phyloP scores from a whole-genome alignment of 2,113 vertebrate species.

The Columba livia region DNA sequence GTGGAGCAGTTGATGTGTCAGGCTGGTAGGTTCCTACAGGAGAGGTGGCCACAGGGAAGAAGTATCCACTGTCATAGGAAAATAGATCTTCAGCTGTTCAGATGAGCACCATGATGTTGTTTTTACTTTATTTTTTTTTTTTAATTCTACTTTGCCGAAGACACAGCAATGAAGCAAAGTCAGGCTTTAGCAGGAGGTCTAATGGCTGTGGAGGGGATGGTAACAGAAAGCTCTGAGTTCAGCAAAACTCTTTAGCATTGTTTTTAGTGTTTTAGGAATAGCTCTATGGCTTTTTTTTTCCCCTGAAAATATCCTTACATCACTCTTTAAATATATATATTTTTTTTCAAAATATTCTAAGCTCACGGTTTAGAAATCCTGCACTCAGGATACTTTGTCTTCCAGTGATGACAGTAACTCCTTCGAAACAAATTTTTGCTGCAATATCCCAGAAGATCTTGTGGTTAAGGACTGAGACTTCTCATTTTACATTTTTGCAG shows the following conservation, averaged over 20 bases:
- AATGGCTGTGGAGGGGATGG: not conserved
- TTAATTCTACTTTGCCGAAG: not conserved
- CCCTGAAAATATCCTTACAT: not conserved
- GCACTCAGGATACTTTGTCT: not conserved
- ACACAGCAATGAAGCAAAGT: not conserved
- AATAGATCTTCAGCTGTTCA: not conserved
- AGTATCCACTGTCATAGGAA: too few relatives aligned
- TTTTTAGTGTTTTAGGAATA: not conserved
- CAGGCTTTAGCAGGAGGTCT: not conserved
- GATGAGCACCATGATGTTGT: not conserved
- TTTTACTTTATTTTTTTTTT: not conserved
- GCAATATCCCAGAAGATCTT: not conserved
- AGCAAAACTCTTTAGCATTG: not conserved
- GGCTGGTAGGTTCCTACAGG: not conserved
- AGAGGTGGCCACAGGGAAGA: not conserved
- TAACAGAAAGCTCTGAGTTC: not conserved
- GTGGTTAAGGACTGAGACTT: not conserved
- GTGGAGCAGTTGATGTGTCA: not conserved
- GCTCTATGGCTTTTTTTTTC: not conserved
- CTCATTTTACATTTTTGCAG: not conserved
- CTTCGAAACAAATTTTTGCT: not conserved
- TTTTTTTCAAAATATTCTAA: not conserved
- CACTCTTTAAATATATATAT: not conserved
- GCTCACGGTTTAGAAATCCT: not conserved
- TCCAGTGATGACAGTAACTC: not conserved